Percentiles rank a stretch among this genome's conserved stretches.
These are phyloP conservation scores for Phenacoccus solenopsis DNA, from an alignment of 1,140 invertebrate species.

Conservation along the genomic window DNA sequence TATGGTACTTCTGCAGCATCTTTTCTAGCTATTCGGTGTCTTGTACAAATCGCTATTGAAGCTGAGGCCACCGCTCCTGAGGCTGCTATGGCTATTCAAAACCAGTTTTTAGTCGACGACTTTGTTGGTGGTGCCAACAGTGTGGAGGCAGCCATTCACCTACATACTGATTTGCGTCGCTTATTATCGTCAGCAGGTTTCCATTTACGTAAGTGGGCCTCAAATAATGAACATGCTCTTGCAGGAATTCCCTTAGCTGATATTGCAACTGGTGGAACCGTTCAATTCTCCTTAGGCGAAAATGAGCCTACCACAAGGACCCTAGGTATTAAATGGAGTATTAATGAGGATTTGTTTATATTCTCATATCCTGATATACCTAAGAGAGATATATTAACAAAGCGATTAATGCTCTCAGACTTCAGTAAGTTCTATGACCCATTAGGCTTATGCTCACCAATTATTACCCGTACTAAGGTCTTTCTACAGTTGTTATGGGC, in stretches of 20 bases:
- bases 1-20: conserved; percentile 33
- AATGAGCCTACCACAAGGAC: background rate
- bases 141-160: conserved; percentile 24
- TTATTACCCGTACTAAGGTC: conserved; percentile 31
- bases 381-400: conserved; percentile 23
- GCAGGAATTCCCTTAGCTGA: background rate
- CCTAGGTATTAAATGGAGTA: background rate
- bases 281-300: background rate
- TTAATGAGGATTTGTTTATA: background rate
- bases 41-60: conserved; percentile 26
- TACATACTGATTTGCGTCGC: conserved; percentile 24
- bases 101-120: conserved; percentile 35
- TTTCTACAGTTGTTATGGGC: conserved; percentile 33
- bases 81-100: conserved; percentile 24
- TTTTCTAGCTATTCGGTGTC: conserved; percentile 28
- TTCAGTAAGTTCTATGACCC: conserved; percentile 34
- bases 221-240: conserved; percentile 23
- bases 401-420: conserved; percentile 31
- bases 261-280: background rate
- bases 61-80: conserved; percentile 27
- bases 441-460: conserved; percentile 29
- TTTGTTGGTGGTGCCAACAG: conserved; percentile 29
- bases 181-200: conserved; percentile 25
- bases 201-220: conserved; percentile 29
- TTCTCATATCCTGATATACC: background rate